These are phyloP conservation scores for Sisyra terminalis DNA, from an alignment of 2,888 invertebrate species.

Conservation along the genomic window DNA sequence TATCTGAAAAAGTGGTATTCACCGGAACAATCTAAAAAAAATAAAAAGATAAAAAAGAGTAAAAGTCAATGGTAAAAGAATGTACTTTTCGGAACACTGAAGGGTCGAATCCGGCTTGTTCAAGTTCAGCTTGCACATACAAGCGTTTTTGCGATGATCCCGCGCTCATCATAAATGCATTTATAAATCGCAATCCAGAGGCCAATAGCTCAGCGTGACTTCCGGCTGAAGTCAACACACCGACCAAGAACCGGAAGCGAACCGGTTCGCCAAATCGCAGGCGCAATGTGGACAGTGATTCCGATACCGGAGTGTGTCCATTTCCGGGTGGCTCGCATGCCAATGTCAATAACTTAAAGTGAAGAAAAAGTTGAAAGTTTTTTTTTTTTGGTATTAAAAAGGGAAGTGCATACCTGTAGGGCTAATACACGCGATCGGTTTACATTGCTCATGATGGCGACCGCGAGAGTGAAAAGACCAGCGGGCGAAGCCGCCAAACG, in stretches of 20 bases:
- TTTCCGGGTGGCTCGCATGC: conserved; percentile 57
- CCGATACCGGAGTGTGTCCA: conserved; percentile 76
- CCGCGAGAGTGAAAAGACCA: conserved; percentile 69
- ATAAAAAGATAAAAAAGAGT: no score
- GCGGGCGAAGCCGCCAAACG: conserved; percentile 61
- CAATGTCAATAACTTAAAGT: conserved; percentile 59
- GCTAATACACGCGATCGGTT: conserved; percentile 72
- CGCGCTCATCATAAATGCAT: conserved; percentile 63
- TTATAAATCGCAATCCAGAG: conserved; percentile 70
- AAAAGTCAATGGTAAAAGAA: no score
- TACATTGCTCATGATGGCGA: conserved; percentile 76
- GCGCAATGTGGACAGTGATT: conserved; percentile 76
- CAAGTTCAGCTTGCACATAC: conserved; percentile 72
- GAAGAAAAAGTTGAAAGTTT: conserved; percentile 1
- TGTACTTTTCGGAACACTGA: conserved; percentile 41
- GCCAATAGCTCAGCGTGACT: conserved; percentile 52
- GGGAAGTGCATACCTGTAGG: conserved; percentile 45
- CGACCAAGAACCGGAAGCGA: conserved; percentile 76
- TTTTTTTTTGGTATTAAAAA: not conserved
- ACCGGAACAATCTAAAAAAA: conserved; percentile 41
- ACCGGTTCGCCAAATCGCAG: conserved; percentile 84
- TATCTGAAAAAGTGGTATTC: conserved; percentile 43
- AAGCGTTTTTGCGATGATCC: conserved; percentile 58
- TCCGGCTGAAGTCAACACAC: conserved; percentile 69
- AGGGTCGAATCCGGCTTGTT: conserved; percentile 64